Evolutionary conservation across 2,888 invertebrate genomes (phyloP).

Genomic region (Stratiomys singularior): DNA sequence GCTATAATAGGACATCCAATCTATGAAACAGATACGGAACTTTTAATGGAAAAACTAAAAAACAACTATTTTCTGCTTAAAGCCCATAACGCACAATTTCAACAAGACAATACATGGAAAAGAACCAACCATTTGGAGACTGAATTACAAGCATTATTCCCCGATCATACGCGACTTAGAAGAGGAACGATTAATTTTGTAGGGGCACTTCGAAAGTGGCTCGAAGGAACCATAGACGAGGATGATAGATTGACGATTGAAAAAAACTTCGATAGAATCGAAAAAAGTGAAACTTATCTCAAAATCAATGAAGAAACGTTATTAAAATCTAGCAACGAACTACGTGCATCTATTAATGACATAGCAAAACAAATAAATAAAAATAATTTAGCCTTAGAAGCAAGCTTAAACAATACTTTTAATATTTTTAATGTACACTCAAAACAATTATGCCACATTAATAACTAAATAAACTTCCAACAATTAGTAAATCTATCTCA

Average conservation of each 20-base stretch:
- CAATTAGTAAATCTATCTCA: not conserved
- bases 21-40: conserved; percentile 1
- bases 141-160: conserved; percentile 7
- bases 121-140: not conserved
- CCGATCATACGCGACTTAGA: not conserved
- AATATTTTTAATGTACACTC: not conserved
- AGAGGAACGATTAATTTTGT: conserved; percentile 14
- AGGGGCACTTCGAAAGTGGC: no score
- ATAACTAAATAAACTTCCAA: conserved; percentile 4
- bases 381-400: conserved; percentile 17
- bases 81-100: not conserved
- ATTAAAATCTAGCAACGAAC: conserved; percentile 7
- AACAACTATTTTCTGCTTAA: not conserved
- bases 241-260: not conserved
- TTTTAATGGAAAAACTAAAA: not conserved
- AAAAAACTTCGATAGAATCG: not conserved
- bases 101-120: not conserved
- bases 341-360: not conserved
- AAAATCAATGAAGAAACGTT: no score
- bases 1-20: conserved; percentile 12
- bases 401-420: not conserved
- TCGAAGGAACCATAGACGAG: conserved; percentile 1
- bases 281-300: not conserved
- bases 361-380: conserved; percentile 10
- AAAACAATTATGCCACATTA: not conserved